Percentiles rank a stretch among this genome's conserved stretches.
Evolutionary conservation across 2,797 vertebrate species (phyloP).

Genomic region (Neopelma chrysocephalum): DNA sequence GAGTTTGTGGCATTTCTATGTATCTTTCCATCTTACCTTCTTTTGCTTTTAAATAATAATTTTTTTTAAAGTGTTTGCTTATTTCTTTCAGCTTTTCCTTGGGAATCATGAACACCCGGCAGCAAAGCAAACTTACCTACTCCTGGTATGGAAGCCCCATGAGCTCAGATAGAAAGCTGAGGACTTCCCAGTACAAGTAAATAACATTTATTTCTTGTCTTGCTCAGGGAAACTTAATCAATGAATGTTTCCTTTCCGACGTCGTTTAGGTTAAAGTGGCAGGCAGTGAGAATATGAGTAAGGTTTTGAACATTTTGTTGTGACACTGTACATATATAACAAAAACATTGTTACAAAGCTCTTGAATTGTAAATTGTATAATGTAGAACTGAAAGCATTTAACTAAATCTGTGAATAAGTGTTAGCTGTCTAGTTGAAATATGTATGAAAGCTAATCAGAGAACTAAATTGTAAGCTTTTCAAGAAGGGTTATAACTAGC

Average conservation of each 20-base stretch:
- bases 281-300: not conserved
- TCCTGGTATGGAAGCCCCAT: slow-evolving; percentile 78
- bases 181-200: slow-evolving; percentile 80
- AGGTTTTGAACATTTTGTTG: not conserved
- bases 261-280: fast-evolving
- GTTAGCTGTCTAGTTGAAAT: not conserved
- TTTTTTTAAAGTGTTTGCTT: not conserved
- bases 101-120: slow-evolving; percentile 78
- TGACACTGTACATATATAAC: fast-evolving
- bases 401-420: not conserved
- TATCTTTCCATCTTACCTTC: fast-evolving
- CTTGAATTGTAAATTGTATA: not conserved
- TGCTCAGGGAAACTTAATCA: not conserved
- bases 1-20: fast-evolving
- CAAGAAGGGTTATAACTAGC: not conserved
- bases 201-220: slow-evolving; percentile 7
- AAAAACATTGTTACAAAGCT: not conserved
- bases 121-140: slow-evolving; percentile 72
- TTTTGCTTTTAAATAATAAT: not conserved
- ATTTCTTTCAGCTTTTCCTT: not conserved
- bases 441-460: not conserved
- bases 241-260: not conserved
- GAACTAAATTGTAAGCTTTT: not conserved
- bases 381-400: not conserved
- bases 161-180: slow-evolving; percentile 77